Base-by-base conservation (phyloP, 2,888 invertebrate species). In the Pharmacophagus antenor region DNA sequence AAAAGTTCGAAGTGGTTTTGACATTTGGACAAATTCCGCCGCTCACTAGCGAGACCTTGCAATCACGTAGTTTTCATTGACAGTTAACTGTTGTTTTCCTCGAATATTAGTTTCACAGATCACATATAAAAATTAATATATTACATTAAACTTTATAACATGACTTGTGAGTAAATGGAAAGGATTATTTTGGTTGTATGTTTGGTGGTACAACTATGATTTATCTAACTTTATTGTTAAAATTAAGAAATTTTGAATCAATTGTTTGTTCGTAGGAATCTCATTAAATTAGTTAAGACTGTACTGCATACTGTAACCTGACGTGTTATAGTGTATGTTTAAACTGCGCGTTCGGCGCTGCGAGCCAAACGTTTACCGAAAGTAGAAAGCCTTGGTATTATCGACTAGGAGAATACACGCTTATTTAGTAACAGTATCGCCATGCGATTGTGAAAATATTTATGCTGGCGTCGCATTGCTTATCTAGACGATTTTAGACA, bases 371-470 rank as follows among this genome's bases (percentile, higher is more conserved):
- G 68, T 73, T 74, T 69, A 71, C 84, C 79, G 82, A 88, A 88
- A 88, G 88, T 87, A 79, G 88, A 84, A 86, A 84, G 75, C 89
- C 88, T 89, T 89, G 88, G 82, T 85, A 79, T 79, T 78, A 82
- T 82, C 79, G 77, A 74, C 74, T 80, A 77, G 76, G 79, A n/a
- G 77, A 74, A 73, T 77, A 76, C 75, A 74, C 77, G 76, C 70
- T 75, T 75, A 77, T 80, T 84, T 79, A 82, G 74, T 72, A 76
- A 79, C 75, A 72, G 68, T 70, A 70, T 71, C 67, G 74, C 70
- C 67, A 59, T 72, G 70, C 71, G 72, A 76, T 77, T 77, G 73
- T 76, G 71, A 72, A 78, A 81, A 82, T 80, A 77, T 82, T 77
- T 76, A 72, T 74, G 67, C 67, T 67, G 63, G 54, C 64, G 63